These are phyloP conservation scores for Meandrusa payeni DNA, from an alignment of 2,888 invertebrate species.

Conservation along the genomic window DNA sequence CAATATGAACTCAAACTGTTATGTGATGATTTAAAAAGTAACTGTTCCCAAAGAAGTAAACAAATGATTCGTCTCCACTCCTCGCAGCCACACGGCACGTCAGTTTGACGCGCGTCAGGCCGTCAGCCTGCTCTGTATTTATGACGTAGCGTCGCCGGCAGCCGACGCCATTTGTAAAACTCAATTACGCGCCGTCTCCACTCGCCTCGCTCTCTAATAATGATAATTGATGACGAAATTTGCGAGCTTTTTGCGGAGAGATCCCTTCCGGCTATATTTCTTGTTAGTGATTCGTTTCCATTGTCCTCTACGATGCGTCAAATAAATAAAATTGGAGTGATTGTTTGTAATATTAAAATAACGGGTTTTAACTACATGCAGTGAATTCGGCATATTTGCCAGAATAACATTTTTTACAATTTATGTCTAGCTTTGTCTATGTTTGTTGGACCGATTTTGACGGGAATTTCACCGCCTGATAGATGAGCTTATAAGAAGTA, in stretches of 20 bases:
- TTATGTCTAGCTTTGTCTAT: too few species aligned
- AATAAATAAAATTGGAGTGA: too few species aligned
- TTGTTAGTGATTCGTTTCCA: conserved; percentile 49
- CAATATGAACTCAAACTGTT: too few species aligned
- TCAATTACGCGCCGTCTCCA: conserved; percentile 68
- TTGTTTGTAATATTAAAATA: too few species aligned
- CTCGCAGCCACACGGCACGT: conserved; percentile 28
- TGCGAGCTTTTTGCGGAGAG: conserved; percentile 78
- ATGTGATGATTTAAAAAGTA: too few species aligned
- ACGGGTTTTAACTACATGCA: too few species aligned
- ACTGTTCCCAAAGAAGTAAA: conserved; percentile 13
- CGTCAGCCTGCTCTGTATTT: conserved; percentile 39
- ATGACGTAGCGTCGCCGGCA: conserved; percentile 48
- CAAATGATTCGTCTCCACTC: conserved; percentile 30
- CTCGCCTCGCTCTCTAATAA: conserved; percentile 65
- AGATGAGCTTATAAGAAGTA: too few species aligned
- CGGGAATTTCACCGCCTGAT: too few species aligned
- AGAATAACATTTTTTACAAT: too few species aligned
- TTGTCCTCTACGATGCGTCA: conserved; percentile 36
- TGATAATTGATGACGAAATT: conserved; percentile 80
- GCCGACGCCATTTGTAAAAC: conserved; percentile 75
- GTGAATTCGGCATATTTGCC: too few species aligned
- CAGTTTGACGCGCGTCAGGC: conserved; percentile 24
- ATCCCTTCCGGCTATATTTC: conserved; percentile 71
- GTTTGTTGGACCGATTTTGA: too few species aligned